Percentiles rank a stretch among this genome's conserved stretches.
These are phyloP conservation scores for Halcyon chelicuti DNA, from an alignment of 2,797 vertebrate species.

Conservation along the genomic window DNA sequence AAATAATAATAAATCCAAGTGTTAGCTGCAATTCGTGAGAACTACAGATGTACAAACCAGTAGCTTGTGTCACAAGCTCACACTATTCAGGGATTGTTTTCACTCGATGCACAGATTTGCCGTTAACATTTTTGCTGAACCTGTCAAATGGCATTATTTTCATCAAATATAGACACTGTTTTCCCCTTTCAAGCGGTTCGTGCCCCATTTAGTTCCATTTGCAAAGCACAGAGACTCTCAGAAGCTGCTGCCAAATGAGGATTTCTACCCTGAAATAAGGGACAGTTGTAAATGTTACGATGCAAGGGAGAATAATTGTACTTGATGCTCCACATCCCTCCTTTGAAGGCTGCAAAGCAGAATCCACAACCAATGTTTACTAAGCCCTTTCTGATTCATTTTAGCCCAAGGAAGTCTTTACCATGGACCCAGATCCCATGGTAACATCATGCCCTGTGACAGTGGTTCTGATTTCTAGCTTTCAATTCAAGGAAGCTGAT, in stretches of 20 bases:
- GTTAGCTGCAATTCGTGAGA: not conserved
- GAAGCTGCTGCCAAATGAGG: not conserved
- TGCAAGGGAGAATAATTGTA: not conserved
- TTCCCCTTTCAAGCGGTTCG: not conserved
- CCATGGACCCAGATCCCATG: not conserved
- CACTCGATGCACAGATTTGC: not conserved
- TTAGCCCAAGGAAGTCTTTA: not conserved
- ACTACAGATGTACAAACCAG: not conserved
- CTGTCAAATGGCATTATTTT: not conserved
- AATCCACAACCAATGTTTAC: not conserved
- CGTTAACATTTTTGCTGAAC: not conserved
- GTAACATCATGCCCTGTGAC: not conserved
- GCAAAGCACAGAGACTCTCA: not conserved
- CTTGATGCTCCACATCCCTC: not conserved
- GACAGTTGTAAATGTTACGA: not conserved
- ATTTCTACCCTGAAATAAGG: not conserved
- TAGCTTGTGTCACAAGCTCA: not conserved
- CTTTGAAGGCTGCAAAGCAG: not conserved
- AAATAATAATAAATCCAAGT: not conserved
- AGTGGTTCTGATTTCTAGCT: not conserved
- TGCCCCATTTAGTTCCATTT: not conserved
- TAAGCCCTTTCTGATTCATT: not conserved
- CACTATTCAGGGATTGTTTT: not conserved
- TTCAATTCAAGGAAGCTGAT: not conserved
- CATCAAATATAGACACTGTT: not conserved